phyloP scores from a whole-genome alignment of 2,113 vertebrate genomes.

The Hippopotamus amphibius region DNA sequence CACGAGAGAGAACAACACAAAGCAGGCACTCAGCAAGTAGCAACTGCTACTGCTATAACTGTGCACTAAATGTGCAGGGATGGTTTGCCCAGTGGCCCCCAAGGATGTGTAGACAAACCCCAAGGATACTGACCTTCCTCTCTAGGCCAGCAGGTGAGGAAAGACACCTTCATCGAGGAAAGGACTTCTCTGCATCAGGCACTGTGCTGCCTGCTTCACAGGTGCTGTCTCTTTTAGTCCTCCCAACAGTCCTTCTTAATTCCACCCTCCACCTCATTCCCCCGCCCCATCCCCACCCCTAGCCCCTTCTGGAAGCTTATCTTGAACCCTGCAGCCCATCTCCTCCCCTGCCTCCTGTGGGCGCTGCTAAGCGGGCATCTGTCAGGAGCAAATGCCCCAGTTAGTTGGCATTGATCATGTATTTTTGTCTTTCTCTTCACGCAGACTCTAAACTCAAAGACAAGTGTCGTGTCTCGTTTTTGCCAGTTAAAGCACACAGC shows the following conservation, averaged over 20 bases:
- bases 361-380: background rate
- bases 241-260: background rate
- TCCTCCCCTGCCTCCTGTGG: background rate
- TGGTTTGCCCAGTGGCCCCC: background rate
- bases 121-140: background rate
- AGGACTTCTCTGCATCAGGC: background rate
- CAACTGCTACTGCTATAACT: background rate
- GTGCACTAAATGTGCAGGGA: background rate
- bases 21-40: background rate
- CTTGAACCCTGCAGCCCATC: background rate
- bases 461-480: conserved; percentile 1
- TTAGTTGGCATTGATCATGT: background rate
- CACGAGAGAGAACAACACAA: background rate
- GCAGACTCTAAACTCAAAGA: conserved; percentile 18
- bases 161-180: background rate
- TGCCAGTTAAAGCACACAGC: conserved; percentile 55
- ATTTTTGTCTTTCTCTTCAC: background rate
- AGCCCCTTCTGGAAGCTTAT: background rate
- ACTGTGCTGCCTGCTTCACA: background rate
- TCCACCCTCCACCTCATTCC: too few relatives aligned
- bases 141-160: background rate
- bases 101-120: background rate
- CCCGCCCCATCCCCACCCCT: background rate
- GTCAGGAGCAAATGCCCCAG: background rate
- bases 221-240: background rate